Base-by-base conservation (phyloP, 2,888 invertebrate species). In the Diaperis boleti region DNA sequence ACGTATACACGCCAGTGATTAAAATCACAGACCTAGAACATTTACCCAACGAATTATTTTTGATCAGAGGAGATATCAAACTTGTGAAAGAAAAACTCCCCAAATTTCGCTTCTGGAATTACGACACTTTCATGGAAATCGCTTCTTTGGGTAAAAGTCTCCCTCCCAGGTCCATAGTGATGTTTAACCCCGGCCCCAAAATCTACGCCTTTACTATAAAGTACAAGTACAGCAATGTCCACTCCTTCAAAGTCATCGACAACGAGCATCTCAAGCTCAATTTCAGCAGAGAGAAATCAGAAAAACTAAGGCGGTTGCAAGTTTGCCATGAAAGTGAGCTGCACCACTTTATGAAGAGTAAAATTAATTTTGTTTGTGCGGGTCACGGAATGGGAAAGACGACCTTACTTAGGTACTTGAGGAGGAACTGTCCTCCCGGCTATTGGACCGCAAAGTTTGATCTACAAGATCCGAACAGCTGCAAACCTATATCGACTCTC, bases 371-470 rank as follows among this genome's bases (percentile, higher is more conserved):
- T 13, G 15, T 56, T 4, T 44, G 44, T 44, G 44, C 35, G 0
- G 33, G 56, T 1, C 35, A 33, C 6, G 56, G 56, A 3, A 20
- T 45, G 22, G 56, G 56, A 3, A 56, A 44, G 11, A 10, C 18
- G 14, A 56, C 56, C 5, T 14, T 56, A 45, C 10, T 56, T 8
- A 56, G 20, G 13, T 45, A 33, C 22, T 14, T 56, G 20, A 17
- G 31, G 8, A 31, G 35, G 4, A 56, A 45, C 20, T 15, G 3
- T 0, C 45, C 45, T 33, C 17, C 14, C 2, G 56, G 35, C 0
- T 22, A 45, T 17, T 56, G 56, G 56, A 45, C 56, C 13, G n/a
- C 20, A 1, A 55, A 42, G 8, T 13, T 55, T 10, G 35, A 56
- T n/a, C 10, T 35, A 7, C 33, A 45, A 18, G 45, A 56, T 4